Base-by-base conservation (phyloP, 2,113 vertebrate genomes). In the Neotragus moschatus region DNA sequence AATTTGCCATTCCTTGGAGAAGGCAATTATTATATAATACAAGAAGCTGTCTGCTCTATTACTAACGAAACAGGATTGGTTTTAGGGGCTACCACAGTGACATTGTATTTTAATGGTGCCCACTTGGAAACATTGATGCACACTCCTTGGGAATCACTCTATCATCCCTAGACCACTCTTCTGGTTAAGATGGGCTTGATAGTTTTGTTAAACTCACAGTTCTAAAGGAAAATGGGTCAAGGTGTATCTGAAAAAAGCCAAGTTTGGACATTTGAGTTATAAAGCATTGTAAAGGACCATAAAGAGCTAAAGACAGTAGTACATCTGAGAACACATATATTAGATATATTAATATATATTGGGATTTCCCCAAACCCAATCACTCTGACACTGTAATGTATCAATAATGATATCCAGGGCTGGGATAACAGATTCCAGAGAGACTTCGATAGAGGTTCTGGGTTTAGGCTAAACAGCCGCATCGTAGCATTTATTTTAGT, bases 1-100 rank as follows among this genome's bases (percentile, higher is more conserved):
- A 98, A 98, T 98, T 98, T 98, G 81, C 73, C 92, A 94, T 96
- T 97, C 95, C 86, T 98, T 96, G 66, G 92, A 97, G 96, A 96
- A 97, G 91, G 39, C 95, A 96, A 94, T 73, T 92, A 97, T 98
- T 93, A 86, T 91, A 81, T 91, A 86, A 95, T 91, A 81, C 80
- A 86, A 95, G 95, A 96, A 96, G 81, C 95, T 94, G 82, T 96
- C 75, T 96, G 94, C 84, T 81, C 92, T 60, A 26, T 86, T 97
- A 88, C 94, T 96, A 91, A 97, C 9, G 11, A 94, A 93, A 88
- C 36, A 91, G 90, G 81, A 61, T 14, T 90, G 90, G 33, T 96
- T 96, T 96, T 47, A 88, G 53, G 61, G 58, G 30, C 55, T 81
- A 84, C 49, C n/a, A 36, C 33, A 39, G 53, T 66, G 85, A 36